Base-by-base conservation (phyloP, 1,140 invertebrate species). In the Brachionus paranguensis region DNA sequence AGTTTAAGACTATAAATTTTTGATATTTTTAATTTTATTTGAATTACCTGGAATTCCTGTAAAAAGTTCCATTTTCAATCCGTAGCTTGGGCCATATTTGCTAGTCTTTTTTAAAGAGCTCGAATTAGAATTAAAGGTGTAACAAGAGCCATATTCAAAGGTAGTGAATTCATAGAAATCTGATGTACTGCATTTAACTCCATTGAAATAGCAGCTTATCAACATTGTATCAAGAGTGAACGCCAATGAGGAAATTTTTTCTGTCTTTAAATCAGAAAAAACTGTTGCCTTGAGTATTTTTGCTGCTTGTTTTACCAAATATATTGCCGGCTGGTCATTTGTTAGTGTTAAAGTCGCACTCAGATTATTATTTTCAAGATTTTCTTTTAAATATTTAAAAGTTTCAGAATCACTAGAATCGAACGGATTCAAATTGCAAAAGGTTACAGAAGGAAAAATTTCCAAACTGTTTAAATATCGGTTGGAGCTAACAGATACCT, bases 341-440 rank as follows among this genome's bases (percentile, higher is more conserved):
- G 43, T 50, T 12, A 20, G 43, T 12, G 0, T 50, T 27, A 76
- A 33, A 0, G 2, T 47, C 1, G 43, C 12, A 11, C 47, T 50
- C 11, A 76, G 0, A 50, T 24, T 24, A 50, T 24, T 50, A 10
- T 53, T 33, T 27, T n/a, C 17, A 27, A 76, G 27, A 12, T 7
- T 50, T 1, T 27, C 14, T 24, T 76, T 33, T 29, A 76, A 76
- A 29, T 50, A 76, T 6, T 50, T 50, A 0, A 14, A 27, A 50
- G 24, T 37, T 47, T 12, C 11, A 4, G 72, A 3, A 50, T 27
- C 29, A 50, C 72, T 76, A 0, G 72, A 6, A 29, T 86, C 86
- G 12, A 87, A 84, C 0, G 89, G 88, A 85, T 90, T 90, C n/a
- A 89, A 50, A 85, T 90, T 90, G 78, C 89, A 90, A 17, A 90